These are phyloP conservation scores for Pholis gunnellus DNA, from an alignment of 2,113 vertebrate genomes.

Conservation along the genomic window DNA sequence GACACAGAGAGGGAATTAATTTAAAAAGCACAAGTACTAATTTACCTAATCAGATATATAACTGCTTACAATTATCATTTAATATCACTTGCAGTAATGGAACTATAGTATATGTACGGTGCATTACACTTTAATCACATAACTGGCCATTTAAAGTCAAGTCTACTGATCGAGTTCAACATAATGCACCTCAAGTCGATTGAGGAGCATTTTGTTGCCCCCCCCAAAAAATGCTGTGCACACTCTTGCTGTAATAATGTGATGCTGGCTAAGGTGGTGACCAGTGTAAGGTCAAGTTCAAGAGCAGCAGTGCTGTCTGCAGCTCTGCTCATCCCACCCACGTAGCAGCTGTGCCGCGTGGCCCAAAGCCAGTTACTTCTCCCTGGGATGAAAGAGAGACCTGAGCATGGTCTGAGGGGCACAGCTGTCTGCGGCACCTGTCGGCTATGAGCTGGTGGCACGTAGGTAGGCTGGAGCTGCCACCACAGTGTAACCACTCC, in stretches of 20 bases:
- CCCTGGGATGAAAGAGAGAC: constrained; percentile 49
- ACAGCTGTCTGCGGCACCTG: constrained; percentile 64
- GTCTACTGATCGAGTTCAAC: not conserved
- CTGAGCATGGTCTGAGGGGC: constrained; percentile 44
- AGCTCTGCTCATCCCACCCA: constrained; percentile 55
- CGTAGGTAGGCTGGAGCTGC: constrained; percentile 14
- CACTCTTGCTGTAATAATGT: constrained; percentile 12
- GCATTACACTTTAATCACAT: not conserved
- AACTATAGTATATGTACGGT: not conserved
- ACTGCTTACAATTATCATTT: not conserved
- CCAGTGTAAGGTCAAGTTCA: constrained; percentile 54
- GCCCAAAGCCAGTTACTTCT: constrained; percentile 59
- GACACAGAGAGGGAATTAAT: constrained; percentile 43
- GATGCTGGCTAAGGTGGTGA: constrained; percentile 30
- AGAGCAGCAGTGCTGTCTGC: constrained; percentile 38
- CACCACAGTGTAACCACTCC: not conserved
- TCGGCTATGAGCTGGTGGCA: constrained; percentile 52
- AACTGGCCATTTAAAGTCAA: not conserved
- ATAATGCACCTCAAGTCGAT: not conserved
- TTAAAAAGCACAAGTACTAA: constrained; percentile 13
- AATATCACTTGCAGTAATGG: constrained; percentile 1
- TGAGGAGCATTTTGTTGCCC: not conserved
- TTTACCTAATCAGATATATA: constrained; percentile 21
- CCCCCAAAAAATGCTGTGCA: not conserved
- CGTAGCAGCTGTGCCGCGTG: constrained; percentile 60